Evolutionary conservation across 2,113 vertebrate genomes (phyloP), one percentile per base, ranked within the genome.

Genomic region (Elanus axillaris): DNA sequence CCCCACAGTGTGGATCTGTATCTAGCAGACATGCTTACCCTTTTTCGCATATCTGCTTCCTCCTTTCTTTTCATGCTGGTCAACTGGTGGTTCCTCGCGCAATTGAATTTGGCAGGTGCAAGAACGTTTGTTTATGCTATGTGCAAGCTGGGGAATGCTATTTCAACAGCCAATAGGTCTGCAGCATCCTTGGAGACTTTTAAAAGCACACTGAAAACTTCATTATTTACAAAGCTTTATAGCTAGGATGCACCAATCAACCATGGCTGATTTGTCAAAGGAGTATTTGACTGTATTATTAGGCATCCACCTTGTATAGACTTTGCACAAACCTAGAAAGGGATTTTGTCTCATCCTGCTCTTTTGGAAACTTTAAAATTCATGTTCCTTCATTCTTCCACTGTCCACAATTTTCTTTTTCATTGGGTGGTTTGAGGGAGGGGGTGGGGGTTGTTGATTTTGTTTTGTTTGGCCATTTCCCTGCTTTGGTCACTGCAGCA

Each of bases 161-260:
- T 81, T 91, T 83, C 86, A 80, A 93, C 86, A 94, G 59, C 20
- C 93, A 85, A 84, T 73, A 94, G 68, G 63, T 69, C 59, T 74
- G 50, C n/a, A 89, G 76, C 59, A 85, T 81, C 91, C 76, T 94
- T 74, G 16, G 93, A 93, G 73, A 23, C 47, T 84, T 93, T 81
- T 94, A 87, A 95, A 96, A 95, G 69, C 73, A 87, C 68, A 59
- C 25, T 77, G 68, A 77, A 86, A 74, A 67, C 42, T 55, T 94
- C 45, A 77, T 89, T 84, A 85, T 93, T 95, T 85, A 89, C 80
- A 81, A 89, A 75, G 64, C 4, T 85, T 89, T 93, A 75, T 52
- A 89, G 47, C 50, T 81, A 47, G 32, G 64, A 73, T 86, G 76
- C 18, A 81, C 82, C 94, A 94, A 89, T 91, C 73, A 84, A n/a